These are phyloP conservation scores for Hucho hucho DNA, from an alignment of 2,113 vertebrate species.

Conservation along the genomic window DNA sequence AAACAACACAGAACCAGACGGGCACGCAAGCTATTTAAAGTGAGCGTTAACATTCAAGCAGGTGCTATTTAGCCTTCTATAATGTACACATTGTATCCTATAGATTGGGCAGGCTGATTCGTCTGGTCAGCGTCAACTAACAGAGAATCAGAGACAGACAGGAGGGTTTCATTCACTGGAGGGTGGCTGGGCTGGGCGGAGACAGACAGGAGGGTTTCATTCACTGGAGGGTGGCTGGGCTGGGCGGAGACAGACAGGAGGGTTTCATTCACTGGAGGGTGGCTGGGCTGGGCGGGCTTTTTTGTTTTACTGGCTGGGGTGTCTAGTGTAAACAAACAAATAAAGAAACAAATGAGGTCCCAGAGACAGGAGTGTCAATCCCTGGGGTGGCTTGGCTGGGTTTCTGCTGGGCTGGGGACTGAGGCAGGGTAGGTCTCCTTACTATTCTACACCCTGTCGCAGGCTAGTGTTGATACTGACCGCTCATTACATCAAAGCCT, in stretches of 20 bases:
- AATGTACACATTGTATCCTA: conserved; percentile 30
- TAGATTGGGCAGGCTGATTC: conserved; percentile 2
- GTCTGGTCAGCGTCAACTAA: conserved; percentile 37
- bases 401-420: too few relatives aligned
- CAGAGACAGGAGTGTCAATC: not conserved
- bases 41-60: conserved; percentile 31
- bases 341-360: not conserved
- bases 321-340: not conserved
- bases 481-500: not conserved
- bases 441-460: conserved; percentile 29
- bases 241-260: too few relatives aligned
- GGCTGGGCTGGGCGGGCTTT: too few relatives aligned
- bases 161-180: not conserved
- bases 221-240: too few relatives aligned
- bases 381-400: not conserved
- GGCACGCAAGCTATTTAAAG: conserved; percentile 1
- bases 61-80: conserved; percentile 26
- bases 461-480: not conserved
- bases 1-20: conserved; percentile 5
- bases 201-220: not conserved
- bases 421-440: not conserved
- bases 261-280: not conserved
- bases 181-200: conserved; percentile 1
- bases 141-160: conserved; percentile 35
- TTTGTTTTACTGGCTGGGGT: too few relatives aligned